Percentiles rank a stretch among this genome's conserved stretches.
phyloP scores from a whole-genome alignment of 2,888 invertebrate genomes.

The Hypselothyrea guttata region DNA sequence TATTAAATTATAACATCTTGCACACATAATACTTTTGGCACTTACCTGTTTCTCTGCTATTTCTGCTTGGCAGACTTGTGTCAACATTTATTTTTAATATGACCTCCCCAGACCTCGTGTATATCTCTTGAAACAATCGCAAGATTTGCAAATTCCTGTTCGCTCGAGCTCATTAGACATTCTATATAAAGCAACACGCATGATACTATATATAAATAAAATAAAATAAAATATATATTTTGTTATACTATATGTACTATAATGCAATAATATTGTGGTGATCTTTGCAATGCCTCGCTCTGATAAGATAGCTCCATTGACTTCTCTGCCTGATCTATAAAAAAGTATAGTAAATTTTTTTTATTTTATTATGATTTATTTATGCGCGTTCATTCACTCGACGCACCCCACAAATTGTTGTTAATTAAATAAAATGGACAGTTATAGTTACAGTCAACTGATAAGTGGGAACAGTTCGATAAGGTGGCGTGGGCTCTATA shows the following conservation, averaged over 20 bases:
- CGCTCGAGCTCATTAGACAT: constrained; percentile 13
- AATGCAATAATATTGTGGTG: too few species aligned
- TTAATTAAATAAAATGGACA: constrained; percentile 45
- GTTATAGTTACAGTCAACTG: constrained; percentile 16
- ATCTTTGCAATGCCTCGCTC: constrained; percentile 8
- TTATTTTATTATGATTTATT: constrained; percentile 16
- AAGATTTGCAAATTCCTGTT: constrained; percentile 17
- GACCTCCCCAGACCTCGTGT: constrained; percentile 24
- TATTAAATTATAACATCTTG: too few species aligned
- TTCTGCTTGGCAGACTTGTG: constrained; percentile 9
- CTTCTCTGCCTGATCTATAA: constrained; percentile 22
- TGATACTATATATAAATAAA: constrained; percentile 6
- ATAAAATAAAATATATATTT: too few species aligned
- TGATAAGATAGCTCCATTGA: constrained; percentile 41
- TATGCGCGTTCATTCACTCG: constrained; percentile 60
- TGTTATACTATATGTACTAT: too few species aligned
- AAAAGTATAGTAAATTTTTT: constrained; percentile 25
- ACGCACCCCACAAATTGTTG: constrained; percentile 19
- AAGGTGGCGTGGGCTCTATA: constrained; percentile 10
- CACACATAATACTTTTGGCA: background rate
- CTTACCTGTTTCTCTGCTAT: background rate
- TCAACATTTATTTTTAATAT: constrained; percentile 25
- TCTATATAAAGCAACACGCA: constrained; percentile 10
- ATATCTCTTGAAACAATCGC: constrained; percentile 19
- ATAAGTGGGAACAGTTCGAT: constrained; percentile 26